phyloP scores from a whole-genome alignment of 2,888 invertebrate genomes.

The Azorinus chamasolen region DNA sequence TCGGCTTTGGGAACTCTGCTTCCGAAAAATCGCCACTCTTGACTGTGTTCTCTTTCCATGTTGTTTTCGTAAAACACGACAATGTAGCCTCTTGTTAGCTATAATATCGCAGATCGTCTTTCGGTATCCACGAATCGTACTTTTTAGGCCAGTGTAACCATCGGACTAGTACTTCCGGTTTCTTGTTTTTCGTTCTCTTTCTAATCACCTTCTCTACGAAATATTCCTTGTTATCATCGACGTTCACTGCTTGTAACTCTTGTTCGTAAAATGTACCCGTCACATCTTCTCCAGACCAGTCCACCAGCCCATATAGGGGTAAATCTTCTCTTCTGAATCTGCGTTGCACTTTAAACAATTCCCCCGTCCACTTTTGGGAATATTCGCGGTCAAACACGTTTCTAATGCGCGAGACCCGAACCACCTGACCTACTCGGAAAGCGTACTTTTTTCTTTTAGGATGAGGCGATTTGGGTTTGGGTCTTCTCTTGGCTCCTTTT shows the following conservation, averaged over 20 bases:
- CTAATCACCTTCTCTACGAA: conserved; percentile 14
- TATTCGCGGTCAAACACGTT: conserved; percentile 20
- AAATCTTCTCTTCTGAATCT: conserved; percentile 25
- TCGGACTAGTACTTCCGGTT: conserved; percentile 16
- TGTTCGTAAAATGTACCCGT: conserved; percentile 25
- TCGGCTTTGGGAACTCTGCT: too few species aligned
- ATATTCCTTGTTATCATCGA: conserved; percentile 22
- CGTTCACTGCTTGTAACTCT: conserved; percentile 23
- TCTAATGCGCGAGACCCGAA: conserved; percentile 41
- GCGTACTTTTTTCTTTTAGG: not conserved
- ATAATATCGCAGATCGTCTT: conserved; percentile 6
- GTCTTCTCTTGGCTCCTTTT: not conserved
- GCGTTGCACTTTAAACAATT: conserved; percentile 20
- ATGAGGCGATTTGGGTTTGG: not conserved
- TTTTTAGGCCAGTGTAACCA: conserved; percentile 39
- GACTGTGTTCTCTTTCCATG: too few species aligned
- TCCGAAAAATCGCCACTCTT: too few species aligned
- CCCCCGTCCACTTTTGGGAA: conserved; percentile 42
- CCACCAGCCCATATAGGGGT: conserved; percentile 28
- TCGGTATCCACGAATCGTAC: conserved; percentile 22
- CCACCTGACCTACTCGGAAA: conserved; percentile 32
- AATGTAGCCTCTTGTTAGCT: conserved; percentile 12
- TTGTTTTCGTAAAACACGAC: too few species aligned
- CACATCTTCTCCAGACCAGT: conserved; percentile 28
- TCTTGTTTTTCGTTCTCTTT: conserved; percentile 9